Percentiles rank a stretch among this genome's conserved stretches.
Evolutionary conservation across 1,140 invertebrate species (phyloP).

Genomic region (Drosophila funebris): DNA sequence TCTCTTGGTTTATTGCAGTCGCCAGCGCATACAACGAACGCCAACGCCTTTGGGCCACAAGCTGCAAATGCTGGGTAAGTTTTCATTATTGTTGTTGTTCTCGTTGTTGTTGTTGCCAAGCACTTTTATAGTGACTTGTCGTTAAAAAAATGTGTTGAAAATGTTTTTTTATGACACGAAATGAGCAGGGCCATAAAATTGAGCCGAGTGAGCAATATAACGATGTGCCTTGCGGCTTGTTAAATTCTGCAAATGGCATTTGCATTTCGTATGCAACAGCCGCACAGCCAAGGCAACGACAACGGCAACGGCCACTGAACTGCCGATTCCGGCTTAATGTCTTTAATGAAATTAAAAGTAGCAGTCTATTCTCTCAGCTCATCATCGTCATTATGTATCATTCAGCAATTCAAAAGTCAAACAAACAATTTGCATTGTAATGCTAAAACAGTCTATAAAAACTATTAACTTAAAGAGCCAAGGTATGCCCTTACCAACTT

Average conservation of each 20-base stretch:
- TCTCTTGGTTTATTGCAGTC: slow-evolving; percentile 66
- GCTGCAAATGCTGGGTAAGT: slow-evolving; percentile 72
- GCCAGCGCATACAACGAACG: slow-evolving; percentile 45
- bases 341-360: neutral
- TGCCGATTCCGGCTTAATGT: slow-evolving; percentile 1
- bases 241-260: slow-evolving; percentile 40
- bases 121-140: slow-evolving; percentile 69
- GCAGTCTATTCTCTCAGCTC: neutral
- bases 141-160: slow-evolving; percentile 78
- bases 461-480: neutral
- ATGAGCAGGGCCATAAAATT: slow-evolving; percentile 72
- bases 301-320: slow-evolving; percentile 26
- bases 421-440: neutral
- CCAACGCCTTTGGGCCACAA: slow-evolving; percentile 76
- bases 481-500: too few species aligned
- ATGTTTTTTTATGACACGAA: slow-evolving; percentile 76
- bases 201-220: slow-evolving; percentile 58
- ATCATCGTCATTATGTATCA: neutral
- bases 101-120: slow-evolving; percentile 29
- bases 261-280: slow-evolving; percentile 21
- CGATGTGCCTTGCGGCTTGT: slow-evolving; percentile 50
- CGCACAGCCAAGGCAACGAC: neutral
- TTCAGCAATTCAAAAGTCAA: neutral
- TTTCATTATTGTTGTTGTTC: slow-evolving; percentile 40
- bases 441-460: neutral